phyloP scores from a whole-genome alignment of 2,113 vertebrate genomes.

The Benthochromis sp. region DNA sequence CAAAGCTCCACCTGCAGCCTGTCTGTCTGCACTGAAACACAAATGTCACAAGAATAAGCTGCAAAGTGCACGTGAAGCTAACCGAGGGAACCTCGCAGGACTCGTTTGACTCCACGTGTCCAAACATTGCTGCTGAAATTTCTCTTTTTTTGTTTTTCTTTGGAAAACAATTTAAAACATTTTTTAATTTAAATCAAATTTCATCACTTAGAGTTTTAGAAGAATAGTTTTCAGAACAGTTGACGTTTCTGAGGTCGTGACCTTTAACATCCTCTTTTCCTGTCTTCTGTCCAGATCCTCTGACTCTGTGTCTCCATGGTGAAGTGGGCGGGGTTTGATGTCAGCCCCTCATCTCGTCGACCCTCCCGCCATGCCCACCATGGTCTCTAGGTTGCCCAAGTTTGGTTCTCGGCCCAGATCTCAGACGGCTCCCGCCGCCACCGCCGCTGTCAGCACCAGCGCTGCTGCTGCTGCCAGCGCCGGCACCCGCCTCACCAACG shows the following conservation, averaged over 20 bases:
- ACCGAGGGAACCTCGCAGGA: not conserved
- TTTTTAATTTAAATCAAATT: not conserved
- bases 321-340: slow-evolving; percentile 81
- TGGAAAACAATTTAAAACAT: not conserved
- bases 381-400: slow-evolving; percentile 90
- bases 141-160: not conserved
- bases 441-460: not conserved
- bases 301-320: slow-evolving; percentile 33
- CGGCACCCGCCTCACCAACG: slow-evolving; percentile 47
- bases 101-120: not conserved
- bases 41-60: not conserved
- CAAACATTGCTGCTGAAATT: not conserved
- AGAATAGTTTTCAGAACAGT: not conserved
- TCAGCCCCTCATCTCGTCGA: slow-evolving; percentile 78
- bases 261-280: not conserved
- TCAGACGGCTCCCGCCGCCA: not conserved
- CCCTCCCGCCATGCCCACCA: slow-evolving; percentile 66
- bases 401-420: slow-evolving; percentile 73
- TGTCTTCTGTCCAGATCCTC: not conserved
- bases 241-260: not conserved
- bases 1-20: not conserved
- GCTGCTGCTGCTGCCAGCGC: not conserved
- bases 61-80: not conserved
- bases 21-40: not conserved
- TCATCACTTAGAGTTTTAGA: not conserved